Conservation (phyloP, 2,888 invertebrate genomes). For the Ophion ellenae region DNA sequence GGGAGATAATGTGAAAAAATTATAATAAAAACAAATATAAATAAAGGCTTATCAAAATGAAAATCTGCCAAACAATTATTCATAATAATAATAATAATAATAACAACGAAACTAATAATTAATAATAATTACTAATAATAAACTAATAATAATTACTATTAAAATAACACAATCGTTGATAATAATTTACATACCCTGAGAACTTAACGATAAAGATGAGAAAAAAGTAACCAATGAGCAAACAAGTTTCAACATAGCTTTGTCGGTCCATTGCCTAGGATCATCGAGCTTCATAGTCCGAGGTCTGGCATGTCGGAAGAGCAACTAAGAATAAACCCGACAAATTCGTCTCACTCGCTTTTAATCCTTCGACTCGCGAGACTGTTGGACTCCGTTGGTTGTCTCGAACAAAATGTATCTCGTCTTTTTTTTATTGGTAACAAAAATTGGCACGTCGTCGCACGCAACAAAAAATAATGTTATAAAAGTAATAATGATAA, state of each 20-base stretch:
- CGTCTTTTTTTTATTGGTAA: not conserved
- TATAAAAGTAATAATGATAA: not conserved
- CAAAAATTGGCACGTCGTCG: not conserved
- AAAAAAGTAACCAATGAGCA: not conserved
- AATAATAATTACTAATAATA: too few species aligned
- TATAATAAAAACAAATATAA: too few species aligned
- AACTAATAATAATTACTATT: too few species aligned
- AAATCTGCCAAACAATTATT: too few species aligned
- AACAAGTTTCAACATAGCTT: not conserved
- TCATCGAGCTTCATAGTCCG: not conserved
- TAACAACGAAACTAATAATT: too few species aligned
- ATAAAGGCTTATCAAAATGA: too few species aligned
- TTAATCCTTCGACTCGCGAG: not conserved
- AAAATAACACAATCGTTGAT: too few species aligned
- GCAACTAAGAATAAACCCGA: conserved; percentile 31
- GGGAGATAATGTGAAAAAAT: too few species aligned
- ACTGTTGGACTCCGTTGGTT: not conserved
- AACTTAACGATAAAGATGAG: not conserved
- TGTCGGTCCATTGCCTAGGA: not conserved
- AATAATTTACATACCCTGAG: too few species aligned
- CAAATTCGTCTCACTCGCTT: not conserved
- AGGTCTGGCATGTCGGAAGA: conserved; percentile 5
- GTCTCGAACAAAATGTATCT: not conserved
- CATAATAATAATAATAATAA: too few species aligned
- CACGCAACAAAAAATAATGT: not conserved